A percentile compares a stretch with the other conserved stretches of the same genome.
Evolutionary conservation across 2,888 invertebrate species (phyloP).

Genomic region (Pediacus dermestoides): DNA sequence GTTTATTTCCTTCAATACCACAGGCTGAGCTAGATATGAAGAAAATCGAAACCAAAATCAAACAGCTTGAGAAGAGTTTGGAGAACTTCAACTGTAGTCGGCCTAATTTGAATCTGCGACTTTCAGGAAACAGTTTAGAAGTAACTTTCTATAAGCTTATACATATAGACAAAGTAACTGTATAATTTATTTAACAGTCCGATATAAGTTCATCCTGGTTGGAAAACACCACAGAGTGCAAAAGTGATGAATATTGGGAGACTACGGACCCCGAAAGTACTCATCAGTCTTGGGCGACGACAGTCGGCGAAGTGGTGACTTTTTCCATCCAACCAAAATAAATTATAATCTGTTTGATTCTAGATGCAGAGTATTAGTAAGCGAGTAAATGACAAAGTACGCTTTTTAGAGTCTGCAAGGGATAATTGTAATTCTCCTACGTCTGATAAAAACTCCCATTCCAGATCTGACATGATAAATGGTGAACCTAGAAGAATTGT

Average conservation of each 20-base stretch:
- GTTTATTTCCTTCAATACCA: slow-evolving; percentile 18
- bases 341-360: too few species aligned
- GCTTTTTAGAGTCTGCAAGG: slow-evolving; percentile 25
- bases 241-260: slow-evolving; percentile 2
- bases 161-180: slow-evolving; percentile 22
- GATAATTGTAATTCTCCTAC: too few species aligned
- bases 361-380: too few species aligned
- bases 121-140: too few species aligned
- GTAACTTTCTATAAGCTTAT: too few species aligned
- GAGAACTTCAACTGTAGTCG: slow-evolving; percentile 31
- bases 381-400: slow-evolving; percentile 31
- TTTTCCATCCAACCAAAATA: too few species aligned
- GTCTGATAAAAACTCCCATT: neutral
- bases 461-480: slow-evolving; percentile 1
- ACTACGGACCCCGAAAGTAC: neutral
- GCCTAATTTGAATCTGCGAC: slow-evolving; percentile 8
- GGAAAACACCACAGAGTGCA: neutral
- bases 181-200: neutral
- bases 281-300: neutral
- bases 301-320: too few species aligned
- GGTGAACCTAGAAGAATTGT: slow-evolving; percentile 31
- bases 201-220: slow-evolving; percentile 2
- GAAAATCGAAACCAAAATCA: slow-evolving; percentile 39
- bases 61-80: slow-evolving; percentile 38
- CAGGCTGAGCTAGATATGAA: slow-evolving; percentile 41